These are phyloP conservation scores for Eristalinus sepulchralis DNA, from an alignment of 2,888 invertebrate species.

Conservation along the genomic window DNA sequence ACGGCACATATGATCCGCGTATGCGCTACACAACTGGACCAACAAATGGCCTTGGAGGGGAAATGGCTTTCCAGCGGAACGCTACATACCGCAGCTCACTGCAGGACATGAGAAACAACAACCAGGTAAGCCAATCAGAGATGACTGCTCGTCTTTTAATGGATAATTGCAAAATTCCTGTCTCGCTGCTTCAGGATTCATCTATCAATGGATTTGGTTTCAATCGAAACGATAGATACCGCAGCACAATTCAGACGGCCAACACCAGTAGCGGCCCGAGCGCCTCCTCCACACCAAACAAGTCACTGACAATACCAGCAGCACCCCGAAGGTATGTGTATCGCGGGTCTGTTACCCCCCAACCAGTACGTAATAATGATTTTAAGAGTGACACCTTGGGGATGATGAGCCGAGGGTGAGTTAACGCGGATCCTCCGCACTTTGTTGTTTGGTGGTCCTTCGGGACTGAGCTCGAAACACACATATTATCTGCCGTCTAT, in stretches of 20 bases:
- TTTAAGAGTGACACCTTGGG: conserved; percentile 73
- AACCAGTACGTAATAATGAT: conserved; percentile 82
- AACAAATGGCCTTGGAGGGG: conserved; percentile 54
- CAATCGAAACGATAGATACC: conserved; percentile 77
- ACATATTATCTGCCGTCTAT: conserved; percentile 31
- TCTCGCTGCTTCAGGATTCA: conserved; percentile 9
- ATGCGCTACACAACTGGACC: conserved; percentile 74
- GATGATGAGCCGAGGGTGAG: conserved; percentile 80
- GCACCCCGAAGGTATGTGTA: conserved; percentile 82
- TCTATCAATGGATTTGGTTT: conserved; percentile 72
- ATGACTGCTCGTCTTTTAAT: too few species aligned
- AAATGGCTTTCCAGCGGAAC: conserved; percentile 75
- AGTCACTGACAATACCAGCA: conserved; percentile 61
- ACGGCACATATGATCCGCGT: conserved; percentile 74
- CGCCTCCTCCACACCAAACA: not conserved
- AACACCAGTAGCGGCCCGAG: conserved; percentile 37
- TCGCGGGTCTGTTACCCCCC: conserved; percentile 83
- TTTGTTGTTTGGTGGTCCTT: conserved; percentile 10
- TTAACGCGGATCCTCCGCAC: conserved; percentile 67
- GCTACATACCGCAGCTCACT: conserved; percentile 77
- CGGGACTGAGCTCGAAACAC: conserved; percentile 7
- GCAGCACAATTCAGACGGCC: conserved; percentile 77
- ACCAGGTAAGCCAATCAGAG: conserved; percentile 72
- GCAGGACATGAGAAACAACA: conserved; percentile 75
- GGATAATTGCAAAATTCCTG: not conserved